Conservation (phyloP, 2,113 vertebrate genomes). For the Odocoileus hemionus region DNA sequence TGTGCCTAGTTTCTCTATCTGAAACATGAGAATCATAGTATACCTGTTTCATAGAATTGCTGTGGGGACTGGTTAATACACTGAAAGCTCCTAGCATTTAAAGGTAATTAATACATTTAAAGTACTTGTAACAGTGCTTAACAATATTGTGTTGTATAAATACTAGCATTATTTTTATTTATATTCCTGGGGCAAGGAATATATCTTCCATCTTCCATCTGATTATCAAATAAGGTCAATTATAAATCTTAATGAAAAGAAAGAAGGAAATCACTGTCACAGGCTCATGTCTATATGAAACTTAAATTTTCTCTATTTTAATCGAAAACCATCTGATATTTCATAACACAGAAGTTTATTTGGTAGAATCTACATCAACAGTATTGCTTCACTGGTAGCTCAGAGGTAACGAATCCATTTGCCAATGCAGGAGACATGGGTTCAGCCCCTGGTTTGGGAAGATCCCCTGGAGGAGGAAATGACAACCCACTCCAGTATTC, state of each 20-base stretch:
- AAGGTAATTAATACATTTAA: background rate
- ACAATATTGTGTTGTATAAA: background rate
- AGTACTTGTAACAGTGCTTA: background rate
- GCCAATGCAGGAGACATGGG: background rate
- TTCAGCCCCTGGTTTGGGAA: background rate
- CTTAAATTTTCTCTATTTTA: slow-evolving; percentile 9
- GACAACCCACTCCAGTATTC: background rate
- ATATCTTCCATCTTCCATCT: background rate
- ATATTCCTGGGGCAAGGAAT: background rate
- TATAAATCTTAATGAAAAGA: slow-evolving; percentile 11
- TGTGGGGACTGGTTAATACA: background rate
- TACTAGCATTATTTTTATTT: background rate
- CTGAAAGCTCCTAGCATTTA: background rate
- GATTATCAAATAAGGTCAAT: background rate
- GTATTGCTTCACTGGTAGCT: background rate
- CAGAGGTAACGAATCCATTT: background rate
- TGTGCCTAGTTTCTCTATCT: background rate
- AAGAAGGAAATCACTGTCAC: background rate
- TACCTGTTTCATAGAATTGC: background rate
- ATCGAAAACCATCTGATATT: background rate
- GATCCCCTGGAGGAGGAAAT: background rate
- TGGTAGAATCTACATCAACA: background rate
- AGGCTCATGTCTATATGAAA: background rate
- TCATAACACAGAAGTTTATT: background rate
- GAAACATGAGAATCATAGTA: background rate